These are phyloP conservation scores for Hypena proboscidalis DNA, from an alignment of 2,888 invertebrate species.

Conservation along the genomic window DNA sequence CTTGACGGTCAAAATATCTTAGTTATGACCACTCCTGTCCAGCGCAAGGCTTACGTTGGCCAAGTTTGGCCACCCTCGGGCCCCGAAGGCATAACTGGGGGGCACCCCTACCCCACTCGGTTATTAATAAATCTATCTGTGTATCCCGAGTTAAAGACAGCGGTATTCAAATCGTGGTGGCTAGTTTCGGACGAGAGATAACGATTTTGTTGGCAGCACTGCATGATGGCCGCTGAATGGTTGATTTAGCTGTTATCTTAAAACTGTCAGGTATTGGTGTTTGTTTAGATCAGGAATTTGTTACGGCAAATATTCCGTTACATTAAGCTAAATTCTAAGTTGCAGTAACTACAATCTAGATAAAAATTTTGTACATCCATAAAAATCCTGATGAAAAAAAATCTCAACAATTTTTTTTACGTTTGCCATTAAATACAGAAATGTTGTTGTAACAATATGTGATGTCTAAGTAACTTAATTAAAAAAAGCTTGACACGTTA, in stretches of 20 bases:
- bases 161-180: conserved; percentile 61
- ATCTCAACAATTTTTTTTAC: too few species aligned
- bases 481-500: too few species aligned
- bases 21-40: conserved; percentile 85
- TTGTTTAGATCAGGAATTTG: not conserved
- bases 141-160: conserved; percentile 77
- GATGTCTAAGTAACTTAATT: too few species aligned
- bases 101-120: conserved; percentile 55
- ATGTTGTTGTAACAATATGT: too few species aligned
- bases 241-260: conserved; percentile 8
- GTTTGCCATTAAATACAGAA: too few species aligned
- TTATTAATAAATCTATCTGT: conserved; percentile 85
- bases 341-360: too few species aligned
- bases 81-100: conserved; percentile 68
- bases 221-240: conserved; percentile 11
- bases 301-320: too few species aligned
- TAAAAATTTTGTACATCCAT: too few species aligned
- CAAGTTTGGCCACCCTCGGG: conserved; percentile 66
- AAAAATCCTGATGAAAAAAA: too few species aligned
- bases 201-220: conserved; percentile 41
- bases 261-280: conserved; percentile 6
- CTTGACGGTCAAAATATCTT: conserved; percentile 85
- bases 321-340: too few species aligned
- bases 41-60: conserved; percentile 80
- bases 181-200: conserved; percentile 44